Evolutionary conservation across 2,888 invertebrate species (phyloP), one percentile per base, ranked within the genome.

Genomic region (Drosophila anomelani): DNA sequence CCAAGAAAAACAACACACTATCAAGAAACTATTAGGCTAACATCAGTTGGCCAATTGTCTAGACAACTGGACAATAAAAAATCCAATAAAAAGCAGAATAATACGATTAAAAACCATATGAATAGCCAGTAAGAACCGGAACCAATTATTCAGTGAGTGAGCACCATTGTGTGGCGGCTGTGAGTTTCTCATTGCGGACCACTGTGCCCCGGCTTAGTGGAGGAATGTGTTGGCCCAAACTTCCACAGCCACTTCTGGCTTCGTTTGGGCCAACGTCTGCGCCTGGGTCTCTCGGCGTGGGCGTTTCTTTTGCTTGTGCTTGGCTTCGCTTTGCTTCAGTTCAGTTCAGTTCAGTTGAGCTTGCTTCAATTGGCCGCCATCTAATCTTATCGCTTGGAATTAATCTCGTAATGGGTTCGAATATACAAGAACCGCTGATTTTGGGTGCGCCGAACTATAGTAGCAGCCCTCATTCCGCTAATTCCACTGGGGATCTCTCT

Each of bases 311-410:
- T 41, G 44, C 13, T 41, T 32, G 23, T 17, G 46, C 23, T 36
- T 17, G 1, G 7, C 4, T 26, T 38, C 15, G 4, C 6, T 36
- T 15, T 38, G 77, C 71, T 74, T 58, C 59, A 67, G 70, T 74
- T 78, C 32, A 17, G 41, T 36, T 49, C 23, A 32, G 47, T 49
- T 61, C 20, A 43, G 39, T 47, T 59, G n/a, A 23, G 47, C 26
- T 49, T 26, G 29, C 43, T 68, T 79, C 51, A 63, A 70, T 75
- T 67, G 81, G 81, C 84, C 84, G 81, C 86, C 88, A 84, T 82
- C 85, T 81, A 82, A 82, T 82, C 82, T 82, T 86, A 86, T 82
- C 82, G 81, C 81, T 63, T 54, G 72, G 76, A 83, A 78, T 80
- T 81, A 78, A 82, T 86, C 82, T 61, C 49, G 12, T 20, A 34